phyloP scores from a whole-genome alignment of 2,113 vertebrate genomes.

The Epinephelus lanceolatus region DNA sequence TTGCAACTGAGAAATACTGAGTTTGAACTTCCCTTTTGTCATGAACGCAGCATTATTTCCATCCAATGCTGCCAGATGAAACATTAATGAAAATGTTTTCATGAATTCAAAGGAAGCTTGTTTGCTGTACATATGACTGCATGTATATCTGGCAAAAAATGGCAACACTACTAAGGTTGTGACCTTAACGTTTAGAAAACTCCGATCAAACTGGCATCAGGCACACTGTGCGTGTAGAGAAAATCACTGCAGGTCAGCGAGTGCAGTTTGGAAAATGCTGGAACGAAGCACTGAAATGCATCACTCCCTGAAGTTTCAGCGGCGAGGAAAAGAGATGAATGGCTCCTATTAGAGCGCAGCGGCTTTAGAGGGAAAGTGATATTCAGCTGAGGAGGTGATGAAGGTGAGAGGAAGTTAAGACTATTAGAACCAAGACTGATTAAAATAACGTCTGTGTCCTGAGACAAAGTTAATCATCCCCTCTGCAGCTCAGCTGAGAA shows the following conservation, averaged over 20 bases:
- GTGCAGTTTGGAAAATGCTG: slow-evolving; percentile 15
- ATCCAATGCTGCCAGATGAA: too few relatives aligned
- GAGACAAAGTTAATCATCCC: slow-evolving; percentile 50
- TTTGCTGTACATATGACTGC: too few relatives aligned
- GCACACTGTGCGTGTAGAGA: not conserved
- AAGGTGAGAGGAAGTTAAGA: slow-evolving; percentile 57
- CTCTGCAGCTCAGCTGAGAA: slow-evolving; percentile 10
- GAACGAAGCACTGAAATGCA: slow-evolving; percentile 24
- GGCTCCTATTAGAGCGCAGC: slow-evolving; percentile 39
- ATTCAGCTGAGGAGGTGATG: slow-evolving; percentile 45
- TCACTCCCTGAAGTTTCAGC: not conserved
- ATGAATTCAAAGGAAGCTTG: too few relatives aligned
- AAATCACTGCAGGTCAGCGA: not conserved
- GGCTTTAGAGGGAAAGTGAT: slow-evolving; percentile 4
- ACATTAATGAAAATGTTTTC: too few relatives aligned
- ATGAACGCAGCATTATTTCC: too few relatives aligned
- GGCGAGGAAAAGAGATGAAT: slow-evolving; percentile 23
- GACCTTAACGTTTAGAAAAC: slow-evolving; percentile 9
- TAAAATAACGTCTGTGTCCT: slow-evolving; percentile 32
- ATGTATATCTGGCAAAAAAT: too few relatives aligned
- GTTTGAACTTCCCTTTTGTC: too few relatives aligned
- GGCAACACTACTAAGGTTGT: too few relatives aligned
- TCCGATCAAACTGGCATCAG: not conserved
- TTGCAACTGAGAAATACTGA: too few relatives aligned
- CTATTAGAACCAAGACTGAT: slow-evolving; percentile 39